These are phyloP conservation scores for Drosophila lacicola DNA, from an alignment of 2,888 invertebrate genomes.

Conservation along the genomic window DNA sequence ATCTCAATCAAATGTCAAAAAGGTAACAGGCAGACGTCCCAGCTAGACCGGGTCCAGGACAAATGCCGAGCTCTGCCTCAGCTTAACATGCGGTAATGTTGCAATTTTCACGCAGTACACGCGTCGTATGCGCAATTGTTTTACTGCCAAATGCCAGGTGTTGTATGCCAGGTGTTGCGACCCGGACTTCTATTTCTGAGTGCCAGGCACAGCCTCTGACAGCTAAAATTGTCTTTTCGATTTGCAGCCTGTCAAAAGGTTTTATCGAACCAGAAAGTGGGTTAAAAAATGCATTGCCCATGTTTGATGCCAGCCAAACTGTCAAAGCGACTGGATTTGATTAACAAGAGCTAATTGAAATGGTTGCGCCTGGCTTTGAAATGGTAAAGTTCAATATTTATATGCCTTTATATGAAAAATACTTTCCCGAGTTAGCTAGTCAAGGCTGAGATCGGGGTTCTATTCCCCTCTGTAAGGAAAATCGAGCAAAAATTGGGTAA, in stretches of 20 bases:
- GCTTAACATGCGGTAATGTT: constrained; percentile 81
- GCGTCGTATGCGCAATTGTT: constrained; percentile 78
- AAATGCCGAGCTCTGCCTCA: constrained; percentile 4
- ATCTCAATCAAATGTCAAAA: constrained; percentile 85
- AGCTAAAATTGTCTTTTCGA: constrained; percentile 82
- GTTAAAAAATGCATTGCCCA: constrained; percentile 37
- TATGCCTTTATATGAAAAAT: too few species aligned
- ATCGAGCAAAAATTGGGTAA: too few species aligned
- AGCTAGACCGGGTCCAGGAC: constrained; percentile 26
- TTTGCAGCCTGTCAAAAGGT: constrained; percentile 66
- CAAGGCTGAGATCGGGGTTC: too few species aligned
- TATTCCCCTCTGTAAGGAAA: too few species aligned
- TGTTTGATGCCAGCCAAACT: constrained; percentile 30
- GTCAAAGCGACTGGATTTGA: constrained; percentile 23
- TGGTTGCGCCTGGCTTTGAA: background rate
- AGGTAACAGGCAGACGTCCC: constrained; percentile 81
- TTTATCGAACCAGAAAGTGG: background rate
- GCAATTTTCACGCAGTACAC: constrained; percentile 81
- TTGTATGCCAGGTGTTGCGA: background rate
- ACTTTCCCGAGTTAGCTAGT: too few species aligned
- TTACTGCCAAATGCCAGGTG: constrained; percentile 49
- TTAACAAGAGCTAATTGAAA: constrained; percentile 47
- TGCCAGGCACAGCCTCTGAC: constrained; percentile 56
- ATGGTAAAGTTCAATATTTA: too few species aligned
- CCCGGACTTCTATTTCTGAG: too few species aligned